Base-by-base conservation (phyloP, 1,140 invertebrate species). In the Mizuhopecten yessoensis region DNA sequence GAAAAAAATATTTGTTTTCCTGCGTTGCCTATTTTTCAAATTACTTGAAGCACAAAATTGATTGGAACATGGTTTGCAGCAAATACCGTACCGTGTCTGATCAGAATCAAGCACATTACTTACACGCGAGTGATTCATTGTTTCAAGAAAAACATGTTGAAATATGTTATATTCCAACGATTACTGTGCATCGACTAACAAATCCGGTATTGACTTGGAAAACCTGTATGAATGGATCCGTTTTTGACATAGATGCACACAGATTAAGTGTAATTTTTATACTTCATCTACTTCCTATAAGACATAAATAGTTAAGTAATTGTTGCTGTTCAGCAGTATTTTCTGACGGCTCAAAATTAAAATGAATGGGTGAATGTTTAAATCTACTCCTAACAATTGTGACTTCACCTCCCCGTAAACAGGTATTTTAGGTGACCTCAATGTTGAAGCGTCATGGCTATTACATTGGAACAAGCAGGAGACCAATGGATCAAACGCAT, bases 241-340 rank as follows among this genome's bases (percentile, higher is more conserved):
- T 75, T 75, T 75, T 75, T 75, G 57, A 75, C 57, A 75, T 75
- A 75, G 57, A 75, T 75, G 57, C 57, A 75, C 57, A 75, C 57
- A 75, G 57, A 75, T 75, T 75, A 75, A 75, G 11, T 75, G 57
- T 75, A n/a, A 75, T 29, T 75, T 29, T 75, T 29, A 29, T 75
- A n/a, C 23, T 75, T 75, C 23, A 75, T 75, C 57, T 29, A 29
- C 3, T 29, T 3, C 23, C 23, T 29, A 5, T 29, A 29, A 75
- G 1, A 29, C 5, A 75, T 23, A 75, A 75, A 75, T 75, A 75
- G 57, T 75, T 75, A 75, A 29, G 20, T 11, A 17, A 29, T 75
- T 75, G 57, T 75, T 75, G 57, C 9, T 75, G 57, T n/a, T 75
- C 57, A 75, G 0, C 1, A 3, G 57, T 75, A n/a, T 7, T 75